A percentile compares a stretch with the other conserved stretches of the same genome.
These are phyloP conservation scores for Fregetta grallaria DNA, from an alignment of 2,113 vertebrate genomes.

Conservation along the genomic window DNA sequence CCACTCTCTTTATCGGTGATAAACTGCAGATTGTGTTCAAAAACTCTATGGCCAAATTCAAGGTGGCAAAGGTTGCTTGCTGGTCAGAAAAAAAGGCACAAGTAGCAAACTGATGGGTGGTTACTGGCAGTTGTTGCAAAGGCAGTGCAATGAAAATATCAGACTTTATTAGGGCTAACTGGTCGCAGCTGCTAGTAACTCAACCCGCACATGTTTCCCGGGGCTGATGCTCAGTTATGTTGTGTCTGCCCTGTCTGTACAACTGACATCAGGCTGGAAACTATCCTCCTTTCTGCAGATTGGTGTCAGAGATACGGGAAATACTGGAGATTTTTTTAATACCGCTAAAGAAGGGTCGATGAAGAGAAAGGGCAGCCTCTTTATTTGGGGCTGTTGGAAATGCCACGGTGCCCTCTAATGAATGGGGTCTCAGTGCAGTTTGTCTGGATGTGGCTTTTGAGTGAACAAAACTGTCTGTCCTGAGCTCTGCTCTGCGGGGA, in stretches of 20 bases:
- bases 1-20: not conserved
- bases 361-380: not conserved
- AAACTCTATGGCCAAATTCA: not conserved
- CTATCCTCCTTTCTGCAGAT: not conserved
- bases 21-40: not conserved
- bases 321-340: not conserved
- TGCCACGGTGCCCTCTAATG: not conserved
- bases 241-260: fast-evolving
- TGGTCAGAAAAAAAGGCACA: not conserved
- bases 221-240: not conserved
- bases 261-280: not conserved
- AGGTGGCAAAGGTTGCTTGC: not conserved
- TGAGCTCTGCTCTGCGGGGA: not conserved
- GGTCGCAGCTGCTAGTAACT: not conserved
- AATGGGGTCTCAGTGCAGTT: not conserved
- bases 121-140: not conserved
- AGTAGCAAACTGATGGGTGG: not conserved
- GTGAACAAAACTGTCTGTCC: not conserved
- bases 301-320: not conserved
- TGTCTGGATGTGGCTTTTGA: not conserved
- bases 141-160: not conserved
- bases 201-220: fast-evolving
- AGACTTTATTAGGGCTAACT: not conserved
- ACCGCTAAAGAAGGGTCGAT: fast-evolving
- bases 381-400: not conserved